phyloP scores from a whole-genome alignment of 2,888 invertebrate genomes.

The Parnassius apollo region DNA sequence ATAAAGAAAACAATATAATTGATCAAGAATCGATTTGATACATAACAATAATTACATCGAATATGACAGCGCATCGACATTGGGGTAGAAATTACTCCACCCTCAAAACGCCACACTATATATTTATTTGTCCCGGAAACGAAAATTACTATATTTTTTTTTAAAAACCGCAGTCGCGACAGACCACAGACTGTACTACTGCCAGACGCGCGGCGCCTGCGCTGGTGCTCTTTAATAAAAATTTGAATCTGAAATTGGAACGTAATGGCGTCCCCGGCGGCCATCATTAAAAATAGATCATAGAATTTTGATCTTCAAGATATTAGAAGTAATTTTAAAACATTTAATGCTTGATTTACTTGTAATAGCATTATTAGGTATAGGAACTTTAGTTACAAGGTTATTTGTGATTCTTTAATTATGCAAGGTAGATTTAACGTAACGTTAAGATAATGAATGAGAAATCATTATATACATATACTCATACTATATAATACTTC shows the following conservation, averaged over 20 bases:
- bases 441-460: too few species aligned
- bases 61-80: conserved; percentile 29
- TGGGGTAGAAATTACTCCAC: conserved; percentile 36
- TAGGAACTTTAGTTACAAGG: conserved; percentile 8
- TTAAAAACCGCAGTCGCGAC: conserved; percentile 40
- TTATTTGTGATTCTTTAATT: too few species aligned
- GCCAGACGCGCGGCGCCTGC: conserved; percentile 56
- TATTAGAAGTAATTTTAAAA: conserved; percentile 53
- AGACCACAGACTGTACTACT: conserved; percentile 7
- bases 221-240: conserved; percentile 48
- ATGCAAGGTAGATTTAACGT: too few species aligned
- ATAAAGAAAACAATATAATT: conserved; percentile 24
- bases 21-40: conserved; percentile 36
- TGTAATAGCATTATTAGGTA: conserved; percentile 38
- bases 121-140: conserved; percentile 47
- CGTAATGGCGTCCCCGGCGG: conserved; percentile 59
- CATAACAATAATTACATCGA: conserved; percentile 37
- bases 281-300: conserved; percentile 74
- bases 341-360: conserved; percentile 47
- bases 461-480: too few species aligned
- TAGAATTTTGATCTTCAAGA: conserved; percentile 42
- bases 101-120: conserved; percentile 30
- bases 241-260: conserved; percentile 68
- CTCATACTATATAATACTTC: too few species aligned
- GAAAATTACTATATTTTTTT: conserved; percentile 51